Percentiles rank a stretch among this genome's conserved stretches.
Conservation (phyloP, 2,888 invertebrate genomes). For the Dryocosmus kuriphilus region DNA sequence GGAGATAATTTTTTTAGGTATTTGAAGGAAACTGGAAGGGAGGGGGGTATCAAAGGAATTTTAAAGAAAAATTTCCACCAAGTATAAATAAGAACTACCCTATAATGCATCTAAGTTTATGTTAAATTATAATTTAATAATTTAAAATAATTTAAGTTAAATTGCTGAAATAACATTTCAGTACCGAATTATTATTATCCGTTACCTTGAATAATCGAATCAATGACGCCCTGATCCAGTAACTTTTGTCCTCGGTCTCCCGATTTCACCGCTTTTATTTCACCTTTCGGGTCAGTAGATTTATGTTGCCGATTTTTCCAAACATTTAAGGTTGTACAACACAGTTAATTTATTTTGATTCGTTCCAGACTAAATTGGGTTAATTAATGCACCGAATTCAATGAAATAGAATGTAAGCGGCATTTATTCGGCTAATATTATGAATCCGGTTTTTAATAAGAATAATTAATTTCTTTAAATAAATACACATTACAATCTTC, state of each 20-base stretch:
- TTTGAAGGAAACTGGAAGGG: too few species aligned
- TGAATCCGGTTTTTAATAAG: background rate
- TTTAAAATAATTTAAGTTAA: too few species aligned
- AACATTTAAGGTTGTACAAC: background rate
- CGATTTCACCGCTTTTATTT: background rate
- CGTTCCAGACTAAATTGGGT: background rate
- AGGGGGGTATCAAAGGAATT: too few species aligned
- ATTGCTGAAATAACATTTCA: slow-evolving; percentile 11
- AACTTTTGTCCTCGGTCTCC: slow-evolving; percentile 18
- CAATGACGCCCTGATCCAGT: slow-evolving; percentile 25
- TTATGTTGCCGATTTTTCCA: background rate
- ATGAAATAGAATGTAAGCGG: background rate
- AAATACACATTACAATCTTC: too few species aligned
- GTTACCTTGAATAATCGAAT: slow-evolving; percentile 18
- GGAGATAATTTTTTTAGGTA: too few species aligned
- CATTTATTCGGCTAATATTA: background rate
- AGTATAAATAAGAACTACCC: too few species aligned
- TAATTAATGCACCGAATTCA: background rate
- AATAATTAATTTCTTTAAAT: background rate
- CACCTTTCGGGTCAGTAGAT: slow-evolving; percentile 3
- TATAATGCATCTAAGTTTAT: too few species aligned
- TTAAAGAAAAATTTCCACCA: too few species aligned
- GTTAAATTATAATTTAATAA: too few species aligned
- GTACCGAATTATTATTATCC: slow-evolving; percentile 5
- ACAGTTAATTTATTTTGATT: background rate